Percentiles rank a stretch among this genome's conserved stretches.
These are phyloP conservation scores for Caenorhabditis remanei DNA, from an alignment of 1,140 invertebrate species.

Conservation along the genomic window DNA sequence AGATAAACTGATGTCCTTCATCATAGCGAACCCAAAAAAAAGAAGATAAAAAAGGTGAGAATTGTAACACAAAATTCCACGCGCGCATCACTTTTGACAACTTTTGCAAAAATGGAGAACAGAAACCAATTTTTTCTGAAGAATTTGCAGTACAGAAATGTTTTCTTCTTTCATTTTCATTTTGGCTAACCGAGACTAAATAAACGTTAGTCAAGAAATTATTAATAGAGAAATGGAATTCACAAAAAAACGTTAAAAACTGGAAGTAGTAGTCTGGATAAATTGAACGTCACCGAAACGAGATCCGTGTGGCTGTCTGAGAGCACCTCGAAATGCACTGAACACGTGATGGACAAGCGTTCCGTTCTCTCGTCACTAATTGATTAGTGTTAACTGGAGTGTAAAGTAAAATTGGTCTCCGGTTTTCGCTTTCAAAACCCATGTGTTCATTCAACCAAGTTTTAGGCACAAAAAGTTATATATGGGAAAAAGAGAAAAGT, in stretches of 20 bases:
- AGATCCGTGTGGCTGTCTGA: background rate
- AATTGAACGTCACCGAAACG: background rate
- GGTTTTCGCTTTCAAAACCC: too few species aligned
- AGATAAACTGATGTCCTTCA: constrained; percentile 38
- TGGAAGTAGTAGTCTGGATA: too few species aligned
- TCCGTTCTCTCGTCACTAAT: constrained; percentile 4
- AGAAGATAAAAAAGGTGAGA: constrained; percentile 15
- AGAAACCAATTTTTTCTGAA: too few species aligned
- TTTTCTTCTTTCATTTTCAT: too few species aligned
- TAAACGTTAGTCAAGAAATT: too few species aligned
- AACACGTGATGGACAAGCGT: constrained; percentile 35
- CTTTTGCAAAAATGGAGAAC: background rate
- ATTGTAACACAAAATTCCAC: constrained; percentile 23
- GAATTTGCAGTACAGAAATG: too few species aligned
- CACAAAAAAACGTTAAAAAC: too few species aligned
- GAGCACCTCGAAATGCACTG: background rate
- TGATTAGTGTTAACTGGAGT: constrained; percentile 14
- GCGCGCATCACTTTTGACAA: constrained; percentile 16
- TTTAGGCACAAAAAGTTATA: background rate
- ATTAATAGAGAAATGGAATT: too few species aligned
- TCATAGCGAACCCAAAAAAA: background rate
- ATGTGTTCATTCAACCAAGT: background rate
- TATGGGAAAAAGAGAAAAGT: background rate
- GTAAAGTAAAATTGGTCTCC: background rate
- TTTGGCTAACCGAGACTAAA: too few species aligned